A percentile compares a stretch with the other conserved stretches of the same genome.
Evolutionary conservation across 2,113 vertebrate genomes (phyloP).

Genomic region (Scomber colias): DNA sequence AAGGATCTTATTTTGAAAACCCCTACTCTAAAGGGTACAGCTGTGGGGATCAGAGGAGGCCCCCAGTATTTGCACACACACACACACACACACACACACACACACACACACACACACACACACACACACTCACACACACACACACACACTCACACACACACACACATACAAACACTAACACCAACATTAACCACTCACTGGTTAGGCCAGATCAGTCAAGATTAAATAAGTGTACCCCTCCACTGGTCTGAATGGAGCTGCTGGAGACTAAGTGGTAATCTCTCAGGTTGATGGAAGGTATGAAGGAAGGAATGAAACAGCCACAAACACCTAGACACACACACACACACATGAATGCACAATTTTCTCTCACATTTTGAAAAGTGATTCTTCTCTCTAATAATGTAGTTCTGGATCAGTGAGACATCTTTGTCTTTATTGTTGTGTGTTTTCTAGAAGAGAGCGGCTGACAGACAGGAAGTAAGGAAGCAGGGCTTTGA

Average conservation of each 20-base stretch:
- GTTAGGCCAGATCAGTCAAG: conserved; percentile 75
- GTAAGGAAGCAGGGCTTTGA: conserved; percentile 56
- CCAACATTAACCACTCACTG: conserved; percentile 65
- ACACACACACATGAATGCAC: neutral
- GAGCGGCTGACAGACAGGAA: conserved; percentile 57
- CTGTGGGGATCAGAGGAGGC: conserved; percentile 45
- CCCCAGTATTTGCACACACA: neutral
- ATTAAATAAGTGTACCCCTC: conserved; percentile 74
- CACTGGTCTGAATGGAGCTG: conserved; percentile 69
- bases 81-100: conserved; percentile 33
- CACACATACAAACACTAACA: conserved; percentile 25
- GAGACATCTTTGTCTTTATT: conserved; percentile 28
- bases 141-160: conserved; percentile 38
- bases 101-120: conserved; percentile 32
- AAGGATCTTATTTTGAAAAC: conserved; percentile 32
- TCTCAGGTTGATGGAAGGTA: conserved; percentile 43
- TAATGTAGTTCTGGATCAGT: neutral
- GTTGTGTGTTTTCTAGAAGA: conserved; percentile 26
- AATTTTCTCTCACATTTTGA: conserved; percentile 13
- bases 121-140: conserved; percentile 27
- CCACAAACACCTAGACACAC: conserved; percentile 29
- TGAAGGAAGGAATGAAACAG: conserved; percentile 30
- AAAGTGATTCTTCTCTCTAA: neutral
- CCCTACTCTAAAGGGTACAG: conserved; percentile 54
- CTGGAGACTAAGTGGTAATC: conserved; percentile 76